Base-by-base conservation (phyloP, 2,113 vertebrate genomes). In the Oreochromis niloticus region DNA sequence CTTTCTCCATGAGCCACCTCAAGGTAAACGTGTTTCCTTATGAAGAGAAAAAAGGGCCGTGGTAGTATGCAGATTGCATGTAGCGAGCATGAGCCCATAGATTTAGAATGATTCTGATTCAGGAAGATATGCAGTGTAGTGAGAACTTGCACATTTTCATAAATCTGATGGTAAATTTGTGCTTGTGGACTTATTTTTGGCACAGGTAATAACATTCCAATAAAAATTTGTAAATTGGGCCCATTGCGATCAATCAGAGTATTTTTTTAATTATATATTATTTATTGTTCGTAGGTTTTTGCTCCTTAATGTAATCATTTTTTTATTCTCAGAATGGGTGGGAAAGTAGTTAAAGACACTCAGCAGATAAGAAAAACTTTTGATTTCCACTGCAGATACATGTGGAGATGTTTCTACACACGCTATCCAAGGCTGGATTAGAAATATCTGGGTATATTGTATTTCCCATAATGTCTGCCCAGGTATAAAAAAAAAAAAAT, bases 41-140 rank as follows among this genome's bases (percentile, higher is more conserved):
- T 12, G 14, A 30, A 12, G 43, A 7, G 43, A 48, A 75, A 75
- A 0, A 48, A 14, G 9, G 43, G 24, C 71, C 0, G 5, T 71
- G 4, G 11, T 4, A 6, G n/a, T 71, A 24, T 43, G 66, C 36
- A 41, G 11, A 41, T 14, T 71, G 63, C 3, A 1, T 43, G 12
- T 24, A 43, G 12, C 1, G 12, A 14, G 36, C 12, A 16, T 6
- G 7, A 43, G 36, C 36, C n/a, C 12, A 0, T 6, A 43, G 1
- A 71, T 43, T 71, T 71, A 0, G 11, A 68, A 71, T 22, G 12
- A 22, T 41, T 68, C 11, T 4, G 36, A 68, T 68, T 68, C 36
- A 24, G 11, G 36, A 68, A 0, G n/a, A 41, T 68, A 1, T 22
- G 63, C 36, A 68, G 36, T 16, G 66, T 0, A 43, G 7, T 4